Base-by-base conservation (phyloP, 2,113 vertebrate genomes). In the Myanophis thanlyinensis region DNA sequence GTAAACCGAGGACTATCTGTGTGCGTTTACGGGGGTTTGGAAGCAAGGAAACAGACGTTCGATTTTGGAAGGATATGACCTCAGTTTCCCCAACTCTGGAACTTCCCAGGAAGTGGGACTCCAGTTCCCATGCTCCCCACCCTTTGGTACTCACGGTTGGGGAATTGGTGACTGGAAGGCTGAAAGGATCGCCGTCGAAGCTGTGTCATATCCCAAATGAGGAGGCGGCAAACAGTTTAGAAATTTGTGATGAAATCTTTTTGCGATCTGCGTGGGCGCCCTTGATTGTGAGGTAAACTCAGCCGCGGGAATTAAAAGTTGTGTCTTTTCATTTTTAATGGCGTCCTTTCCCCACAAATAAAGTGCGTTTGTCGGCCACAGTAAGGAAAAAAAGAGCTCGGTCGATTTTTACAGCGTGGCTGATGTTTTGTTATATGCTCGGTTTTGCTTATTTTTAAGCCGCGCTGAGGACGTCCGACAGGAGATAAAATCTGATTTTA, bases 391-490 rank as follows among this genome's bases (percentile, higher is more conserved):
- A 67, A 67, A 67, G 4, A 67, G 30, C 30, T n/a, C n/a, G 1
- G 4, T 67, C 30, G 11, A 3, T n/a, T 67, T 67, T n/a, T n/a
- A 15, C 2, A 12, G 30, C 5, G 12, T 15, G 62, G 62, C 4
- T 12, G 62, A 15, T 0, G 12, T n/a, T 67, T 67, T n/a, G 2
- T n/a, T 10, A 67, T 5, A 5, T 0, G 4, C 62, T 67, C 4
- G 12, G 12, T n/a, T 15, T 3, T 67, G 62, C 30, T n/a, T n/a
- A 15, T 67, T 67, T n/a, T 5, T n/a, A n/a, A 67, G 62, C 62
- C 4, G 12, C 30, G 30, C 12, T 5, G 12, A 1, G 2, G 62
- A n/a, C 10, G 0, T 30, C 4, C 13, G 30, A 13, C 27, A 4
- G 27, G 4, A 62, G 59, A 12, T 30, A 30, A 5, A 5, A n/a